phyloP scores from a whole-genome alignment of 2,113 vertebrate species.

The Phoenicopterus ruber region DNA sequence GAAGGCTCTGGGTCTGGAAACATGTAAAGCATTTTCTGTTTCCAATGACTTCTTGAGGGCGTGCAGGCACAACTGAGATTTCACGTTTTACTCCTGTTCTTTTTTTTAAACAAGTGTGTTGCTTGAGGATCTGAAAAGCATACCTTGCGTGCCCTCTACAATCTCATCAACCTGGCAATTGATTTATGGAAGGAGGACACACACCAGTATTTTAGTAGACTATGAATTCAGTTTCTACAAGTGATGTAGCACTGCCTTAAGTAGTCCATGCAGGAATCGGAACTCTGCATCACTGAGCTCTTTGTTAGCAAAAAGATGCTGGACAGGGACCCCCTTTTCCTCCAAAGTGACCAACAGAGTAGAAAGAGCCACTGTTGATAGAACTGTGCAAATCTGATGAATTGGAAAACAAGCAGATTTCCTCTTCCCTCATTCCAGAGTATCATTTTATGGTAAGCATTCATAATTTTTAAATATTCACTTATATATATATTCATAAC shows the following conservation, averaged over 20 bases:
- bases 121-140: neutral
- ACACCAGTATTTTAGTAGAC: neutral
- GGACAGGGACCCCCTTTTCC: neutral
- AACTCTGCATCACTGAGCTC: neutral
- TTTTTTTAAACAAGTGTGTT: neutral
- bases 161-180: neutral
- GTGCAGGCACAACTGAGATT: neutral
- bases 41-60: neutral
- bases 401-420: neutral
- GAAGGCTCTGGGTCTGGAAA: neutral
- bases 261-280: neutral
- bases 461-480: neutral
- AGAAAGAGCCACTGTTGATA: neutral
- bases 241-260: neutral
- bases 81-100: neutral
- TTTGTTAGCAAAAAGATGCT: neutral
- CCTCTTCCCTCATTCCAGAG: neutral
- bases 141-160: neutral
- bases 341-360: neutral
- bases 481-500: neutral
- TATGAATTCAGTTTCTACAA: neutral
- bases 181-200: neutral
- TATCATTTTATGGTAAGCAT: neutral
- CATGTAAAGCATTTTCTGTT: neutral
- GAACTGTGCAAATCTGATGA: neutral